A percentile compares a stretch with the other conserved stretches of the same genome.
Evolutionary conservation across 2,797 vertebrate genomes (phyloP).

Genomic region (Zalophus californianus): DNA sequence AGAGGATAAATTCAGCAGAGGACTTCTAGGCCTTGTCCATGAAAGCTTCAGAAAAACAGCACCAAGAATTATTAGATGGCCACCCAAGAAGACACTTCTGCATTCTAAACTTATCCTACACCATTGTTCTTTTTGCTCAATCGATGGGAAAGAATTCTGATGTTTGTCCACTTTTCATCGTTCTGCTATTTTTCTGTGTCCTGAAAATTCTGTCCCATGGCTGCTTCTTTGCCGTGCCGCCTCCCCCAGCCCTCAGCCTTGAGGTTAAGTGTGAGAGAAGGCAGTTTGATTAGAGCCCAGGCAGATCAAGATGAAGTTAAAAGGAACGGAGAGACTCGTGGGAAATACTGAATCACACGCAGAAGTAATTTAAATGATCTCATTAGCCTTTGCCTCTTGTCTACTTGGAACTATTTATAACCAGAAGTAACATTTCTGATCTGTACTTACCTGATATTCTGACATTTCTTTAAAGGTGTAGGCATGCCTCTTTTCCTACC

Average conservation of each 20-base stretch:
- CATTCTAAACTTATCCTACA: background rate
- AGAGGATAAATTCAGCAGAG: background rate
- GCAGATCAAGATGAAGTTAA: conserved; percentile 44
- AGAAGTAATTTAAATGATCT: conserved; percentile 52
- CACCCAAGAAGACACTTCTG: background rate
- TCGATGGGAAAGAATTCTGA: background rate
- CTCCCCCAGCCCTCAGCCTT: no score
- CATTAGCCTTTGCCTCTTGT: conserved; percentile 46
- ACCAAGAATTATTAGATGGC: background rate
- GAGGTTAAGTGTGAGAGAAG: background rate
- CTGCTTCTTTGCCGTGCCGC: background rate
- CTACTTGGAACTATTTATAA: conserved; percentile 13
- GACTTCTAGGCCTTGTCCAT: background rate
- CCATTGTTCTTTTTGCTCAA: background rate
- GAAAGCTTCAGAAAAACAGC: background rate
- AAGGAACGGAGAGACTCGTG: conserved; percentile 30
- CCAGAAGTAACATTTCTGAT: conserved; percentile 22
- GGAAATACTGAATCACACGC: background rate
- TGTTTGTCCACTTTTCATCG: background rate
- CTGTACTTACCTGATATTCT: conserved; percentile 9
- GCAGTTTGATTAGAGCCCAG: conserved; percentile 55
- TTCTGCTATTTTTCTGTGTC: background rate
- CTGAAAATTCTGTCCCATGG: background rate
- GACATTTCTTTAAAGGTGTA: background rate
- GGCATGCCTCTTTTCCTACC: background rate